Percentiles rank a stretch among this genome's conserved stretches.
Evolutionary conservation across 2,888 invertebrate genomes (phyloP).

Genomic region (Drosophila seclusa): DNA sequence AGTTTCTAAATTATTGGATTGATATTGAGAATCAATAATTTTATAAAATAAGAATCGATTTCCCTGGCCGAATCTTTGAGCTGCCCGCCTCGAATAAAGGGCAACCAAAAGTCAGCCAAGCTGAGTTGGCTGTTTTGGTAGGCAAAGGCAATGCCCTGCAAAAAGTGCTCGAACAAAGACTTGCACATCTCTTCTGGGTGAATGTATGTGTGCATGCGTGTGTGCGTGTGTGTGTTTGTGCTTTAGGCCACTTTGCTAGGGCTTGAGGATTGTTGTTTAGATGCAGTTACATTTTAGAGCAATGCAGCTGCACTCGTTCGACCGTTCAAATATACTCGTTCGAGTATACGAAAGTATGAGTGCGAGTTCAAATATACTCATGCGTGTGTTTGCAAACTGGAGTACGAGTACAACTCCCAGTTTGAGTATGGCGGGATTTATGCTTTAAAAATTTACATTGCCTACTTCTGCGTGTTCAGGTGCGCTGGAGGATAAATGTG

Average conservation of each 20-base stretch:
- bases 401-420: neutral
- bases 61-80: neutral
- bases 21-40: neutral
- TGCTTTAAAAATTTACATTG: conserved; percentile 65
- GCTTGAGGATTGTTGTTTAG: conserved; percentile 77
- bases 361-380: neutral
- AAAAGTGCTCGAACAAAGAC: conserved; percentile 40
- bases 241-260: conserved; percentile 66
- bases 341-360: conserved; percentile 4
- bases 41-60: neutral
- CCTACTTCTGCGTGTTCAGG: conserved; percentile 49
- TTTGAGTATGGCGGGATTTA: conserved; percentile 17
- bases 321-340: conserved; percentile 47
- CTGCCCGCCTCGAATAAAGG: conserved; percentile 11
- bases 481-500: neutral
- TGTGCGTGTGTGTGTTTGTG: conserved; percentile 25
- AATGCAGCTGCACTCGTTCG: conserved; percentile 48
- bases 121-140: neutral
- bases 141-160: conserved; percentile 58
- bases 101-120: conserved; percentile 14
- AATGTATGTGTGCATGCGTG: neutral
- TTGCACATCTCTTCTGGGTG: conserved; percentile 8
- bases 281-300: conserved; percentile 66
- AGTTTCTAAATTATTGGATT: neutral
- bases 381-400: conserved; percentile 1